Evolutionary conservation across 2,113 vertebrate genomes (phyloP).

Genomic region (Ceyx cyanopectus): DNA sequence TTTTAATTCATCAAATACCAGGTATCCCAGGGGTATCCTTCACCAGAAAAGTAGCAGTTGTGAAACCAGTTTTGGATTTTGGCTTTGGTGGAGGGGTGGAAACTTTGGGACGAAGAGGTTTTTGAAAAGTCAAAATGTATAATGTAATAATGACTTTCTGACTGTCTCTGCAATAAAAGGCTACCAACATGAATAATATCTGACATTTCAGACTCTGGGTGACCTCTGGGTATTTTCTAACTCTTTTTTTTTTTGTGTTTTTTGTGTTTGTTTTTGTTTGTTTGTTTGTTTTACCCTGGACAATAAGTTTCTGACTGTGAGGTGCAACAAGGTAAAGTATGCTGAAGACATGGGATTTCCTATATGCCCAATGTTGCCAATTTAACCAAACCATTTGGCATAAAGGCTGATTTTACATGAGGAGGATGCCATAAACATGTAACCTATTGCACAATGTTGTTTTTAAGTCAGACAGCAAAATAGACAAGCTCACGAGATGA

Average conservation of each 20-base stretch:
- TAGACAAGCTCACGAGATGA: not conserved
- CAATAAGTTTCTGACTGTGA: not conserved
- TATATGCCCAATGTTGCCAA: not conserved
- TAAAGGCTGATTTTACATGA: not conserved
- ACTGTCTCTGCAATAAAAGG: not conserved
- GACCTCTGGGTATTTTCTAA: not conserved
- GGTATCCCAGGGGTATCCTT: conserved; percentile 25
- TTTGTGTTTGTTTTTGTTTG: too few relatives aligned
- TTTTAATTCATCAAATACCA: conserved; percentile 40
- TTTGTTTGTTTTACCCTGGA: not conserved
- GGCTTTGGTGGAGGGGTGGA: not conserved
- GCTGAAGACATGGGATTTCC: not conserved
- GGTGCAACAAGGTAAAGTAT: not conserved
- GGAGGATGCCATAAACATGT: not conserved
- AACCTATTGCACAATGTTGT: conserved; percentile 6
- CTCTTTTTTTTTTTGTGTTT: not conserved
- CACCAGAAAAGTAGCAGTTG: not conserved
- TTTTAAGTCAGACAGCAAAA: conserved; percentile 12
- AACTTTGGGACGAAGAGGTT: conserved; percentile 2
- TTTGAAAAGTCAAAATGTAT: conserved; percentile 14
- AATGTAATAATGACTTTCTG: not conserved
- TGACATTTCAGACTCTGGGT: not conserved
- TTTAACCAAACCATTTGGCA: not conserved
- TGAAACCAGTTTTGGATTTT: conserved; percentile 15
- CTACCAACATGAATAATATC: not conserved